phyloP scores from a whole-genome alignment of 2,113 vertebrate genomes.

The rat (Rattus norvegicus) region GRCr8 NC_086034.1:43400501-43401000 shows the following conservation, averaged over 20 bases:
- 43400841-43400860: not conserved
- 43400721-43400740: not conserved
- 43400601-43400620: not conserved
- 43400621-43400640: not conserved
- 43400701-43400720: not conserved
- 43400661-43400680: conserved; percentile 4
- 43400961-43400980: not conserved
- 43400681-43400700: not conserved
- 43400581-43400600: conserved; percentile 36
- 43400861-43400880: not conserved
- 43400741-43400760: not conserved
- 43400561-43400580: conserved; percentile 64
- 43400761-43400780: not conserved
- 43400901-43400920: not conserved
- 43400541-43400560: conserved; percentile 34
- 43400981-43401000: not conserved
- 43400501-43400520: conserved; percentile 50
- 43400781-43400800: not conserved
- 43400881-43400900: not conserved
- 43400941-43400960: not conserved
- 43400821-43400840: not conserved
- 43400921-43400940: not conserved
- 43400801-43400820: not conserved
- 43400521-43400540: conserved; percentile 62
- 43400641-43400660: not conserved